Evolutionary conservation across 2,888 invertebrate species (phyloP).

Genomic region (Entomobrya multifasciata): DNA sequence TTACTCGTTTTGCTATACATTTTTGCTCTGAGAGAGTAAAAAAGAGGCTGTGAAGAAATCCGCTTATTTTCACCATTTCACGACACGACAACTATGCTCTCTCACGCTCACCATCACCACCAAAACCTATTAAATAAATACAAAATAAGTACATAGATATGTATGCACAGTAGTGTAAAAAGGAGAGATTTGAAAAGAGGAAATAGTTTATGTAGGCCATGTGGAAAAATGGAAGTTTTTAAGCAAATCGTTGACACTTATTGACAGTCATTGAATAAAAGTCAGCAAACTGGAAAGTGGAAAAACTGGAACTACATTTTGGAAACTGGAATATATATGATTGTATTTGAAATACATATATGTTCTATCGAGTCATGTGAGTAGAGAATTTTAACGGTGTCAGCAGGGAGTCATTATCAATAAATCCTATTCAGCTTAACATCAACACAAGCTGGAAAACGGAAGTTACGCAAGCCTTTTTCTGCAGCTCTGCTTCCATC

Average conservation of each 20-base stretch:
- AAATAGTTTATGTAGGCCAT: not conserved
- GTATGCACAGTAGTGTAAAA: no score
- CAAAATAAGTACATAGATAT: no score
- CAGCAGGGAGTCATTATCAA: conserved; percentile 4
- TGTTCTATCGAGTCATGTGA: not conserved
- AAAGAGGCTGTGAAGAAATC: conserved; percentile 5
- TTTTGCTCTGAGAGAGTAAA: no score
- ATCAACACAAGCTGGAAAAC: not conserved
- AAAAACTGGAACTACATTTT: no score
- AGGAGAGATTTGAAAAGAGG: not conserved
- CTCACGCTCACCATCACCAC: not conserved
- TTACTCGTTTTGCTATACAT: not conserved
- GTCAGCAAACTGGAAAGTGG: not conserved
- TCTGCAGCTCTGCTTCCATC: no score
- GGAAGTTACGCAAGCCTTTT: no score
- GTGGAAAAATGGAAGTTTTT: not conserved
- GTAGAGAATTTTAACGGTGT: not conserved
- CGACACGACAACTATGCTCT: not conserved
- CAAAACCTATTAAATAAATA: not conserved
- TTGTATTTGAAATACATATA: not conserved
- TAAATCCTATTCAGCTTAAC: conserved; percentile 7
- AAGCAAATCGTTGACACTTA: not conserved
- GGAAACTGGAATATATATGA: no score
- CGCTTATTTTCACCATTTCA: conserved; percentile 20
- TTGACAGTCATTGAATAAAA: not conserved